Conservation (phyloP, 2,113 vertebrate species). For the Anoura caudifer region DNA sequence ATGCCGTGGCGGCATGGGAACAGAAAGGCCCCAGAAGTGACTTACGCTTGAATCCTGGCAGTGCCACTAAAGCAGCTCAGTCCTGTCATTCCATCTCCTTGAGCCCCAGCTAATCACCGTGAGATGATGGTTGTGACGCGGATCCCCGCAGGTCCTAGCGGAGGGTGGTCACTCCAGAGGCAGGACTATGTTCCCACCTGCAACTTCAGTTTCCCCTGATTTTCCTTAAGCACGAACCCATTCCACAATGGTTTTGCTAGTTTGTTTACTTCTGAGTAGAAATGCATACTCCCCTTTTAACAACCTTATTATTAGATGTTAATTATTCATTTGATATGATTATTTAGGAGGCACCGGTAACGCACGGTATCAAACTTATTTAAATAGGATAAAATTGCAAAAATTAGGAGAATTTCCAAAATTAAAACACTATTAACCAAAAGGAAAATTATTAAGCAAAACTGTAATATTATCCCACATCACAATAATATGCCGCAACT, state of each 20-base stretch:
- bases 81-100: neutral
- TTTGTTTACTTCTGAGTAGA: neutral
- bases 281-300: neutral
- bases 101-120: neutral
- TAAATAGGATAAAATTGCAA: neutral
- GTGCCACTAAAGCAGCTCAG: neutral
- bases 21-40: neutral
- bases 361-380: neutral
- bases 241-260: neutral
- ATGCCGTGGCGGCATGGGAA: neutral
- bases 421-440: neutral
- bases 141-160: neutral
- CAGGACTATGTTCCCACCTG: neutral
- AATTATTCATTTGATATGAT: slow-evolving; percentile 16
- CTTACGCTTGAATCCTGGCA: neutral
- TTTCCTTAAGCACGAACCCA: neutral
- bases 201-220: neutral
- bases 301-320: neutral
- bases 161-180: neutral
- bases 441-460: slow-evolving; percentile 25
- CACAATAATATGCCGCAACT: neutral
- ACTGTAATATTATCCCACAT: neutral
- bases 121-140: neutral
- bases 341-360: neutral
- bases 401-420: neutral